phyloP scores from a whole-genome alignment of 2,797 vertebrate genomes.

The Petrocephalus sullivani region DNA sequence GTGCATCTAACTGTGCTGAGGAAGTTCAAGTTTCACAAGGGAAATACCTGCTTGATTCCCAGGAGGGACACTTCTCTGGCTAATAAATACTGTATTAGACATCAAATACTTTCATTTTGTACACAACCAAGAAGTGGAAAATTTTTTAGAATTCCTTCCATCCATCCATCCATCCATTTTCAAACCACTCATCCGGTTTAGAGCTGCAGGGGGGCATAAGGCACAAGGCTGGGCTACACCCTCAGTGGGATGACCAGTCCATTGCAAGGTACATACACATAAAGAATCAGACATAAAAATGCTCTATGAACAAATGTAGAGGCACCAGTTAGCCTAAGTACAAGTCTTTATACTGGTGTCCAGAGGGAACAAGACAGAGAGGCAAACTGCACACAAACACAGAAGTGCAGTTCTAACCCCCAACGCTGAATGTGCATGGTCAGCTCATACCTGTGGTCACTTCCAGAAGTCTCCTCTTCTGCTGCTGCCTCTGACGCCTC shows the following conservation, averaged over 20 bases:
- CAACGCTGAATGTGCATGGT: neutral
- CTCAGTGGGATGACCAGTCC: neutral
- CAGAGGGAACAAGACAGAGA: neutral
- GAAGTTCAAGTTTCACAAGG: neutral
- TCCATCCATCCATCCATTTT: neutral
- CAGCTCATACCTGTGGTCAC: conserved; percentile 78
- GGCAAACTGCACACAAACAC: neutral
- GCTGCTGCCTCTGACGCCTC: conserved; percentile 80
- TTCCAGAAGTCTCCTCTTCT: conserved; percentile 85
- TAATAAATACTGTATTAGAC: conserved; percentile 8
- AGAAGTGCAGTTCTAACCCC: neutral
- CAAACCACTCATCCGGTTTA: neutral
- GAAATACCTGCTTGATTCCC: neutral
- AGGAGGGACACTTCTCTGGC: conserved; percentile 8
- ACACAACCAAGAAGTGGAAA: neutral
- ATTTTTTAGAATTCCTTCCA: neutral
- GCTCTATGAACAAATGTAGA: neutral
- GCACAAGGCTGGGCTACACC: neutral
- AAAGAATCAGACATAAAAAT: neutral
- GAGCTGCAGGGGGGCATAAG: neutral
- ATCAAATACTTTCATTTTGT: neutral
- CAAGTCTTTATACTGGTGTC: neutral
- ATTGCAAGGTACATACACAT: neutral
- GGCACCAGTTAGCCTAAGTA: neutral
- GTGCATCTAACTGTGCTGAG: neutral